Conservation (phyloP, 1,140 invertebrate genomes). For the Formica selysi region DNA sequence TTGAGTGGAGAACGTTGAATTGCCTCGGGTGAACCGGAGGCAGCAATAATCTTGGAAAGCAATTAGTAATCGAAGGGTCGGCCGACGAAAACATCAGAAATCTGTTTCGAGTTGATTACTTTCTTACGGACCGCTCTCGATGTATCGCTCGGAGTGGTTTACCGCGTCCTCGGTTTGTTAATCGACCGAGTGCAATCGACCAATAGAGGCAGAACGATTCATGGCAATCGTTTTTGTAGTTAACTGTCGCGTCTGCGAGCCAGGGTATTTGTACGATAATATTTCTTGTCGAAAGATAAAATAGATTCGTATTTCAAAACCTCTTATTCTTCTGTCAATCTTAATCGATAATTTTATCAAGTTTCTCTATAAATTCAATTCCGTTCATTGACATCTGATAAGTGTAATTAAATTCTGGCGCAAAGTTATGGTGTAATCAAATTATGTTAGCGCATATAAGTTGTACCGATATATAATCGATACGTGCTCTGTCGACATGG, state of each 20-base stretch:
- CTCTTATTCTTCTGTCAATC: background rate
- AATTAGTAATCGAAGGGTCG: constrained; percentile 63
- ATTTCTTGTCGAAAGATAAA: constrained; percentile 10
- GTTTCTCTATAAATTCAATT: background rate
- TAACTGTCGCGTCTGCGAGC: constrained; percentile 27
- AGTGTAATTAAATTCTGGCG: background rate
- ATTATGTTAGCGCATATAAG: background rate
- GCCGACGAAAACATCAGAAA: constrained; percentile 61
- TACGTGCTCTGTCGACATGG: background rate
- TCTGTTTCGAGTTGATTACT: constrained; percentile 62
- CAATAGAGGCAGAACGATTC: constrained; percentile 21
- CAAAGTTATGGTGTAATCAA: constrained; percentile 1
- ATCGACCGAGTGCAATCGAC: constrained; percentile 42
- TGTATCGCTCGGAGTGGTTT: constrained; percentile 46
- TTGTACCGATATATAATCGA: constrained; percentile 27
- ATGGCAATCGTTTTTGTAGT: constrained; percentile 48
- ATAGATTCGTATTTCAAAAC: constrained; percentile 17
- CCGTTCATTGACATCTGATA: background rate
- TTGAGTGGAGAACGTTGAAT: constrained; percentile 46
- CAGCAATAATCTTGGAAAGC: constrained; percentile 62
- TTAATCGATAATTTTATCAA: background rate
- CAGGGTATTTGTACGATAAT: background rate
- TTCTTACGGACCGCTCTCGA: constrained; percentile 27
- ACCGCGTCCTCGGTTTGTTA: constrained; percentile 46
- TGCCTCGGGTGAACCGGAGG: constrained; percentile 15